These are phyloP conservation scores for Anoplopoma fimbria DNA, from an alignment of 2,113 vertebrate genomes.

Conservation along the genomic window DNA sequence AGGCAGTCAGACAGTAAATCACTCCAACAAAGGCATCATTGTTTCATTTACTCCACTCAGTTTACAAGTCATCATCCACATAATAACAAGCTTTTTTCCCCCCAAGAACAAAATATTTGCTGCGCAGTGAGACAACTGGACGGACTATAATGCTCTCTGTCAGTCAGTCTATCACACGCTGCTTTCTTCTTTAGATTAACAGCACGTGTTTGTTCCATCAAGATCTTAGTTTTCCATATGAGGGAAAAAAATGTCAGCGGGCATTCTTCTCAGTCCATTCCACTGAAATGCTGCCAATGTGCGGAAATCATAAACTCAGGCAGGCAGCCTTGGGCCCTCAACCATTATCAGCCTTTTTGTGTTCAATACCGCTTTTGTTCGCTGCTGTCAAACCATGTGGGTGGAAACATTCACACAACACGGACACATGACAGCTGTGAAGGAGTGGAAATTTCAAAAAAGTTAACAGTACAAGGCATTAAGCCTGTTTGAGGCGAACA, in stretches of 20 bases:
- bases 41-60: conserved; percentile 32
- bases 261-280: conserved; percentile 69
- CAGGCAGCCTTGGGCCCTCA: conserved; percentile 48
- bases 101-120: conserved; percentile 3
- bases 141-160: conserved; percentile 7
- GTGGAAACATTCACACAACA: conserved; percentile 52
- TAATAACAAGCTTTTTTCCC: not conserved
- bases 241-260: conserved; percentile 4
- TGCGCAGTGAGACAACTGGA: not conserved
- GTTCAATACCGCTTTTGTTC: conserved; percentile 56
- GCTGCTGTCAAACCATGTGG: conserved; percentile 52
- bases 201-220: conserved; percentile 33
- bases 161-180: conserved; percentile 10
- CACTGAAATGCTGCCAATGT: conserved; percentile 67
- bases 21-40: conserved; percentile 28
- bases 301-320: conserved; percentile 51
- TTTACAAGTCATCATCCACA: conserved; percentile 23
- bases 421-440: conserved; percentile 20
- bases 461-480: not conserved
- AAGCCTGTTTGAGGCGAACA: not conserved
- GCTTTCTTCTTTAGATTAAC: conserved; percentile 40
- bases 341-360: conserved; percentile 4
- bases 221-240: conserved; percentile 60
- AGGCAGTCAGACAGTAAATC: conserved; percentile 29
- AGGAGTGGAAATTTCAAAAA: conserved; percentile 10